Base-by-base conservation (phyloP, 2,797 vertebrate species). In the Peromyscus aztecus region DNA sequence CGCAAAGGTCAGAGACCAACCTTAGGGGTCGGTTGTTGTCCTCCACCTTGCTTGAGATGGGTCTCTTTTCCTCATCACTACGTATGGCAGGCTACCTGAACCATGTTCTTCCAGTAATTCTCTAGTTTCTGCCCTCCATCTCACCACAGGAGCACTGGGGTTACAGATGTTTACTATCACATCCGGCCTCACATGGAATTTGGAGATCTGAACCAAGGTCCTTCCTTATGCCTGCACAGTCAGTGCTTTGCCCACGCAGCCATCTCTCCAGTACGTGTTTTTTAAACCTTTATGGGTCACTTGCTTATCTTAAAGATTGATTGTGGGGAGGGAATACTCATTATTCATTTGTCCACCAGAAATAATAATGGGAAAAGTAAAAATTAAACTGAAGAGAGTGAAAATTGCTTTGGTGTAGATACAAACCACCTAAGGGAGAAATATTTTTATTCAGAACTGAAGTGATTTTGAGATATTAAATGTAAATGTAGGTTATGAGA, bases 361-460 rank as follows among this genome's bases (percentile, higher is more conserved):
- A 94, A 93, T 9, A 14, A 34, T 67, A 46, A 57, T 81, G 29
- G 2, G 57, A 4, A 19, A 90, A 86, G 90, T 83, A 91, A 83
- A 97, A 89, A 91, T 78, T 46, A 63, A 94, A 59, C 84, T 27
- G 7, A 96, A 89, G 94, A 49, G 1, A 77, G 61, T 83, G 85
- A 49, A 24, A 75, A 91, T 90, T 95, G 81, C 31, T 63, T 85
- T 77, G 65, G 1, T 86, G 4, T 69, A 89, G 6, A 77, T 80
- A 37, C 16, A 75, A 37, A 40, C 6, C 71, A 73, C 43, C 10
- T 84, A 73, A 87, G n/a, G 31, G 31, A n/a, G 2, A 86, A 69
- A 80, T 24, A 83, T 76, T 95, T 96, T 95, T 95, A 91, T 76
- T 92, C 78, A 93, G 75, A 95, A 77, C 10, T 29, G 71, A 91